A percentile compares a stretch with the other conserved stretches of the same genome.
phyloP scores from a whole-genome alignment of 1,140 invertebrate genomes.

The Phocides pigmalion region DNA sequence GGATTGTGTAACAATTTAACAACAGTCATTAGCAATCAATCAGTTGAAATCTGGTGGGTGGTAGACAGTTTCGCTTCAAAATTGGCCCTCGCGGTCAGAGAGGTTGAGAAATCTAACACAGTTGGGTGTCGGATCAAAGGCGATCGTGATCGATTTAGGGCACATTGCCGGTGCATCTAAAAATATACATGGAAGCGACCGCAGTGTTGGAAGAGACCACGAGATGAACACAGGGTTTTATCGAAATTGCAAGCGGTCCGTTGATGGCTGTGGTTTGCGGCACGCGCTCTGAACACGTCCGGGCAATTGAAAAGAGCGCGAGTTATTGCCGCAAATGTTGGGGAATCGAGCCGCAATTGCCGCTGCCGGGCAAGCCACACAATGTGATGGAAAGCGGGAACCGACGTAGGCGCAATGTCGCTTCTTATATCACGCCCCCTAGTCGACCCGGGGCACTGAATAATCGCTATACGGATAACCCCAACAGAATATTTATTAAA shows the following conservation, averaged over 20 bases:
- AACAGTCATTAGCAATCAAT: slow-evolving; percentile 78
- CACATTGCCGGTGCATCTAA: slow-evolving; percentile 35
- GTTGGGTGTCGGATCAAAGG: slow-evolving; percentile 40
- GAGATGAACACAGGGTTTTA: slow-evolving; percentile 69
- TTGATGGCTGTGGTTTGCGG: slow-evolving; percentile 60
- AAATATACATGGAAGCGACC: slow-evolving; percentile 38
- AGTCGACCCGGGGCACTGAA: slow-evolving; percentile 4
- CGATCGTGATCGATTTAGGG: slow-evolving; percentile 47
- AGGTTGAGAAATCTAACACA: slow-evolving; percentile 42
- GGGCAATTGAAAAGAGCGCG: slow-evolving; percentile 71
- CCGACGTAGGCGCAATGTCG: not conserved
- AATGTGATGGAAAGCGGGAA: slow-evolving; percentile 36
- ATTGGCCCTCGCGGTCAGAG: slow-evolving; percentile 62
- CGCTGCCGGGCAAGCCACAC: slow-evolving; percentile 66
- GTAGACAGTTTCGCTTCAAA: slow-evolving; percentile 53
- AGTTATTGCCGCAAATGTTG: slow-evolving; percentile 65
- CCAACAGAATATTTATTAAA: not conserved
- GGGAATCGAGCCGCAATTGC: slow-evolving; percentile 61
- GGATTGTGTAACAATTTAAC: slow-evolving; percentile 63
- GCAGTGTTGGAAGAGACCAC: slow-evolving; percentile 48
- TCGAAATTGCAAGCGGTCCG: slow-evolving; percentile 61
- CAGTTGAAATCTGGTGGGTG: slow-evolving; percentile 60
- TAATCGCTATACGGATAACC: slow-evolving; percentile 5
- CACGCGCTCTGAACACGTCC: slow-evolving; percentile 66
- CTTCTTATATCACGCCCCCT: slow-evolving; percentile 22